These are phyloP conservation scores for Neelides sp. DNA, from an alignment of 1,140 invertebrate species.

Conservation along the genomic window DNA sequence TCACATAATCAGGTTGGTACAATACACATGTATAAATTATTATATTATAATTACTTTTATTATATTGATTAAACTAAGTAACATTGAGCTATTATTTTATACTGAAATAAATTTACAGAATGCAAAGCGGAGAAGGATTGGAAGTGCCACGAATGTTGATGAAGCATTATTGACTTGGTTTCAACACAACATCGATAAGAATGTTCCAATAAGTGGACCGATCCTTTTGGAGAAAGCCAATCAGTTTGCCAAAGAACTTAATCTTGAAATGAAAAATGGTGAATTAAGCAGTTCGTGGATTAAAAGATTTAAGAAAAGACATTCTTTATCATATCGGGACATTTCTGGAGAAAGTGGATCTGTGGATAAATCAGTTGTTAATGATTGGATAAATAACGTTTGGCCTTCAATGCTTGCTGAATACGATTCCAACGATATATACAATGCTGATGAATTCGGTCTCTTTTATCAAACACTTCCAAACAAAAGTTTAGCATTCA, in stretches of 20 bases:
- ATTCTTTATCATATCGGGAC: conserved; percentile 14
- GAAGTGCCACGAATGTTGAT: conserved; percentile 6
- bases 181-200: background rate
- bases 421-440: conserved; percentile 37
- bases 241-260: conserved; percentile 21
- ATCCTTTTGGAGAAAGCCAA: conserved; percentile 31
- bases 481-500: conserved; percentile 36
- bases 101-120: no score
- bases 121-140: no score
- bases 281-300: conserved; percentile 33
- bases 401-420: conserved; percentile 23
- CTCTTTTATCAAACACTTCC: conserved; percentile 39
- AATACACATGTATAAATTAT: no score
- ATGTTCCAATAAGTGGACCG: conserved; percentile 18
- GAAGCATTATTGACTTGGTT: conserved; percentile 5
- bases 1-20: no score
- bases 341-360: conserved; percentile 22
- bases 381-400: conserved; percentile 2
- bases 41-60: no score
- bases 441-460: conserved; percentile 40
- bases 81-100: no score
- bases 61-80: no score
- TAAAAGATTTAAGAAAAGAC: conserved; percentile 26
- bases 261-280: conserved; percentile 30
- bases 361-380: conserved; percentile 12